Percentiles rank a stretch among this genome's conserved stretches.
These are phyloP conservation scores for Drosophila tanythrix DNA, from an alignment of 2,888 invertebrate species.

Conservation along the genomic window DNA sequence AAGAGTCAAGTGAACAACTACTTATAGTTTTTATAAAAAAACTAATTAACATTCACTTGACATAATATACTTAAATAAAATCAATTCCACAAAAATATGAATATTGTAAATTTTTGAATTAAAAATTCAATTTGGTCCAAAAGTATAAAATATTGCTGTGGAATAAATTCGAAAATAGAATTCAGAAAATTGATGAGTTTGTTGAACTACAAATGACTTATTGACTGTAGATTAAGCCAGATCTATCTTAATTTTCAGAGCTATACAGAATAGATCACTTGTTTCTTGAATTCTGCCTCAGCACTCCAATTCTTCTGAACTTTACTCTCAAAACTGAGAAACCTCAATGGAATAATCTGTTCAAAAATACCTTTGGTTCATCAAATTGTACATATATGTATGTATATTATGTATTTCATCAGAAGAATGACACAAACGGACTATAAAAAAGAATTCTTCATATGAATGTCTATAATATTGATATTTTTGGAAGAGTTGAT, in stretches of 20 bases:
- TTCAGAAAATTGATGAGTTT: conserved; percentile 3
- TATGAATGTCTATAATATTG: conserved; percentile 30
- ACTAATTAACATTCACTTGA: background rate
- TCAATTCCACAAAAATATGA: conserved; percentile 14
- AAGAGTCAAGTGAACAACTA: background rate
- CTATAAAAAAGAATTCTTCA: conserved; percentile 24
- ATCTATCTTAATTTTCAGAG: background rate
- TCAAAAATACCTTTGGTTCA: conserved; percentile 36
- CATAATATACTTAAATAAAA: background rate
- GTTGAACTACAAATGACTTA: background rate
- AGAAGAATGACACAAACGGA: conserved; percentile 32
- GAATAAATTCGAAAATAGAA: conserved; percentile 1
- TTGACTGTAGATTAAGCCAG: background rate
- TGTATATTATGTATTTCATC: conserved; percentile 25
- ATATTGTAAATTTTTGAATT: conserved; percentile 12
- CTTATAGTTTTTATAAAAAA: background rate
- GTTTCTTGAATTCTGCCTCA: background rate
- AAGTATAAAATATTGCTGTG: background rate
- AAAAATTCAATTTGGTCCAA: background rate
- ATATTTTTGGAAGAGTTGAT: conserved; percentile 31
- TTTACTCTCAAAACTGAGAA: conserved; percentile 10
- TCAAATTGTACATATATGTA: conserved; percentile 23
- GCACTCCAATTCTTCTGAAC: conserved; percentile 4
- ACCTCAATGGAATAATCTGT: conserved; percentile 34
- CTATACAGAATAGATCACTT: conserved; percentile 3